Conservation (phyloP, 2,888 invertebrate species). For the Schizaphis graminum region DNA sequence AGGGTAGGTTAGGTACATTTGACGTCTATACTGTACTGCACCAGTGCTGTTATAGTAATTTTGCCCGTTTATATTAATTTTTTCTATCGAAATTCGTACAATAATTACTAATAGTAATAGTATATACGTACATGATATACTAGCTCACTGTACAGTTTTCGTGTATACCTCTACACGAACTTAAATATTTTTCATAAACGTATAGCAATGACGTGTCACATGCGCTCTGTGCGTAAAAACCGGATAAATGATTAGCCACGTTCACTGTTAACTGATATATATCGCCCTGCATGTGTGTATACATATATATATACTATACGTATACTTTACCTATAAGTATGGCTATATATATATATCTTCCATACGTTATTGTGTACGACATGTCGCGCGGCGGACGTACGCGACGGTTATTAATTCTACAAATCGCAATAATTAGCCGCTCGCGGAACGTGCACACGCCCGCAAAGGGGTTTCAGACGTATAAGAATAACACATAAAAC, state of each 20-base stretch:
- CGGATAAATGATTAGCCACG: constrained; percentile 4
- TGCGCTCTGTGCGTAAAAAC: neutral
- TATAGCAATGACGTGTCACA: neutral
- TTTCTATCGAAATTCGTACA: too few species aligned
- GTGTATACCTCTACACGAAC: neutral
- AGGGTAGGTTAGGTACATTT: too few species aligned
- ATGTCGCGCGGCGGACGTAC: constrained; percentile 22
- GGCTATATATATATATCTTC: neutral
- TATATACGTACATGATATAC: too few species aligned
- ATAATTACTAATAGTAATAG: too few species aligned
- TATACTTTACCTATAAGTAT: neutral
- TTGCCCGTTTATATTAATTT: too few species aligned
- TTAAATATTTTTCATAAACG: neutral
- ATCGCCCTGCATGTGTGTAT: neutral
- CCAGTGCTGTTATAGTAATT: too few species aligned
- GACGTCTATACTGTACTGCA: too few species aligned
- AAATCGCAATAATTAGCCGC: constrained; percentile 57
- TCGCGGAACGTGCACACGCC: neutral
- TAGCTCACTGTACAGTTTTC: neutral
- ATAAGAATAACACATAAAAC: constrained; percentile 30
- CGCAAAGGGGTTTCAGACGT: neutral
- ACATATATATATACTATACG: neutral
- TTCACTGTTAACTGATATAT: neutral
- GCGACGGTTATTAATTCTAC: constrained; percentile 40
- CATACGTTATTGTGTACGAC: neutral